Base-by-base conservation (phyloP, 2,113 vertebrate species). In the Osmerus mordax region DNA sequence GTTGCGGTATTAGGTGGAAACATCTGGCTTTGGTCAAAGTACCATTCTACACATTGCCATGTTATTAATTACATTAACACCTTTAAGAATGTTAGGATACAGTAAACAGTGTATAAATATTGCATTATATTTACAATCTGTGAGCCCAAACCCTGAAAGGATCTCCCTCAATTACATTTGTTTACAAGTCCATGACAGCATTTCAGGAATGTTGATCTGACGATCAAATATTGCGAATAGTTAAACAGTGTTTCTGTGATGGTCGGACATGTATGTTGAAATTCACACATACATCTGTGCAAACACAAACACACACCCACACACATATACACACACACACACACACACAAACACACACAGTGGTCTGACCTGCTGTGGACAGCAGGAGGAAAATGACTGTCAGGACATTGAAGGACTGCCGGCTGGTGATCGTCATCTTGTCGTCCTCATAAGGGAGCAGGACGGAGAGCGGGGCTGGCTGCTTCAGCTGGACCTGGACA, bases 351-450 rank as follows among this genome's bases (percentile, higher is more conserved):
- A 23, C 41, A 53, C 8, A 54, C 51, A 23, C 19, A 25, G 14
- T 52, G 52, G 16, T 73, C 86, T 91, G 88, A 98, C 97, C 97
- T 96, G 95, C 93, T 16, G 95, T 94, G 73, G 94, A 91, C 83
- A 98, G 91, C 82, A 97, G 86, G 2, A 94, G 91, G 81, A 96
- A 90, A 74, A 96, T 85, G 85, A 96, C 84, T 64, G 93, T 91
- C 89, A 97, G 94, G 91, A 92, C 91, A 84, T 96, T 95, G 90
- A 95, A 85, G 93, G 94, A 92, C 91, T 92, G 94, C 83, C 86
- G 93, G 91, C 92, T 94, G 93, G 94, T 95, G 93, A 94, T 93
- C 94, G 94, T 96, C 97, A 99, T 99, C 93, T 87, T 97, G 92
- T 87, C 89, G 91, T 92, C 94, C 88, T 95, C 96, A 96, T 95